These are phyloP conservation scores for Thymallus thymallus DNA, from an alignment of 2,113 vertebrate species.

Conservation along the genomic window DNA sequence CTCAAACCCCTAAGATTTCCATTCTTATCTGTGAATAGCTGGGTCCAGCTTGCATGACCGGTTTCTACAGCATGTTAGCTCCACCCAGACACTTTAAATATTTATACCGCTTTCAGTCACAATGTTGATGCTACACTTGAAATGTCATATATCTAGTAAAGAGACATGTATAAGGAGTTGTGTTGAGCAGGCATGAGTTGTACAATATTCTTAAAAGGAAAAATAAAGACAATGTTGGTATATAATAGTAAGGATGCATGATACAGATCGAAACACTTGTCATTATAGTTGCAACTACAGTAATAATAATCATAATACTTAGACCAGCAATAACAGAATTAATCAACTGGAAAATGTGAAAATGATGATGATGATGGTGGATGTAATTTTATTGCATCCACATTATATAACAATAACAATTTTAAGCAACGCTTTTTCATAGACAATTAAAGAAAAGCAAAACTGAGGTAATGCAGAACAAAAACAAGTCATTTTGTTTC, in stretches of 20 bases:
- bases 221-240: slow-evolving; percentile 10
- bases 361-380: slow-evolving; percentile 19
- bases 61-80: no score
- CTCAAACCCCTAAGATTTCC: background rate
- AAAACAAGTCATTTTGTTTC: slow-evolving; percentile 34
- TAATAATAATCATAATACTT: slow-evolving; percentile 21
- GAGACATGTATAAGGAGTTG: slow-evolving; percentile 3
- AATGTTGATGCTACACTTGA: slow-evolving; percentile 15
- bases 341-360: background rate
- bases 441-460: slow-evolving; percentile 35
- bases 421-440: slow-evolving; percentile 27
- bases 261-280: slow-evolving; percentile 5
- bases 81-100: no score
- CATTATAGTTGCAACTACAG: slow-evolving; percentile 18
- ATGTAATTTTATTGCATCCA: slow-evolving; percentile 7
- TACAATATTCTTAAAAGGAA: slow-evolving; percentile 12
- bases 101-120: background rate
- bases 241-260: background rate
- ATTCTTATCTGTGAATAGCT: no score
- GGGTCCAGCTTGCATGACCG: no score
- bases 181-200: slow-evolving; percentile 22
- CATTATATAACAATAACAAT: slow-evolving; percentile 4
- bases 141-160: slow-evolving; percentile 35
- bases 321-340: slow-evolving; percentile 17
- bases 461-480: slow-evolving; percentile 67